A percentile compares a stretch with the other conserved stretches of the same genome.
Conservation (phyloP, 2,113 vertebrate species). For the Podarcis cretensis region DNA sequence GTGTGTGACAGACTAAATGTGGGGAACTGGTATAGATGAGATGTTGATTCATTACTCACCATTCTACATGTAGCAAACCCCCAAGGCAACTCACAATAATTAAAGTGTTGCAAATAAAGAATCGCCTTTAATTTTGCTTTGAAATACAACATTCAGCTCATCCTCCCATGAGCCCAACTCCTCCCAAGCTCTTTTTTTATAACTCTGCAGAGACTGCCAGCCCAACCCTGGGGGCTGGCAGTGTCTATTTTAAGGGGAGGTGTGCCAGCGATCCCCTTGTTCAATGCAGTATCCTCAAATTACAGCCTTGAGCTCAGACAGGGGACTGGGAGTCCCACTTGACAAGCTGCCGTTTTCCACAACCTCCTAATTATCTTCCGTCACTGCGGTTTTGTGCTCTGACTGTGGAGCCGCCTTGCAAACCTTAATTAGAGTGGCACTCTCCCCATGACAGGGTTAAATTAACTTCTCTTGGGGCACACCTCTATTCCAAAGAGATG, state of each 20-base stretch:
- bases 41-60: not conserved
- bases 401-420: fast-evolving
- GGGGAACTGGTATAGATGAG: too few species aligned
- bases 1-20: not conserved
- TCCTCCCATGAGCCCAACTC: not conserved
- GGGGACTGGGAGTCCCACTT: not conserved
- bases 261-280: not conserved
- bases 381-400: not conserved
- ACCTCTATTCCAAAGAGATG: not conserved
- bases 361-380: constrained; percentile 12
- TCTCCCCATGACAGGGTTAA: constrained; percentile 7
- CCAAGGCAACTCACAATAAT: not conserved
- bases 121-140: not conserved
- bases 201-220: not conserved
- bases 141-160: not conserved
- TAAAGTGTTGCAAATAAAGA: not conserved
- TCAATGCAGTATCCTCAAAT: not conserved
- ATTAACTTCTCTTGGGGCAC: not conserved
- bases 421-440: constrained; percentile 18
- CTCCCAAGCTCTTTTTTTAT: not conserved
- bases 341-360: not conserved
- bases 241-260: not conserved
- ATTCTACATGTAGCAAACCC: not conserved
- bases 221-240: not conserved
- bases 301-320: not conserved